A percentile compares a stretch with the other conserved stretches of the same genome.
Conservation (phyloP, 2,113 vertebrate species). For the Engraulis encrasicolus region DNA sequence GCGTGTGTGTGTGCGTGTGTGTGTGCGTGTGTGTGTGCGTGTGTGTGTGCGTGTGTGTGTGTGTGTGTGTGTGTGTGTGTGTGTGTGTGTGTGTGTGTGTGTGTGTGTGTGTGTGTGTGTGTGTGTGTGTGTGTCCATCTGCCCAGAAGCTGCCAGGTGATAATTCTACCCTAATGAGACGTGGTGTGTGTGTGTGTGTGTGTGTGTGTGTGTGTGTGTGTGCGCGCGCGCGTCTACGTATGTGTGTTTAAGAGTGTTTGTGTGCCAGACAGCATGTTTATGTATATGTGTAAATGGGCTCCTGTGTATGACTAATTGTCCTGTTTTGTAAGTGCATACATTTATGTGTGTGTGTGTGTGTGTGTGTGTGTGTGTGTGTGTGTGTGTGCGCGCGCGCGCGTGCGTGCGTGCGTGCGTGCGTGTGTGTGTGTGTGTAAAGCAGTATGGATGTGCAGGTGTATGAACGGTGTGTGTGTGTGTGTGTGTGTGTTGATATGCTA, state of each 20-base stretch:
- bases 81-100: neutral
- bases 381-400: constrained; percentile 17
- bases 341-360: constrained; percentile 24
- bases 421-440: too few relatives aligned
- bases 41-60: constrained; percentile 46
- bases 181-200: neutral
- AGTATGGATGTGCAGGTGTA: too few relatives aligned
- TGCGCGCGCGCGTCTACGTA: constrained; percentile 31
- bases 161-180: constrained; percentile 74
- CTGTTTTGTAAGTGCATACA: too few relatives aligned
- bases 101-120: neutral
- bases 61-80: constrained; percentile 42
- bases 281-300: too few relatives aligned
- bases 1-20: constrained; percentile 48
- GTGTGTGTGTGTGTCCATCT: constrained; percentile 51
- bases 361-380: constrained; percentile 46
- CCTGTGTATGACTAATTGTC: too few relatives aligned
- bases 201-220: constrained; percentile 47
- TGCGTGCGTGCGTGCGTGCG: constrained; percentile 54
- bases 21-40: constrained; percentile 24
- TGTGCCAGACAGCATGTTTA: too few relatives aligned
- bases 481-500: too few relatives aligned
- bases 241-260: too few relatives aligned
- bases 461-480: too few relatives aligned
- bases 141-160: constrained; percentile 60